Evolutionary conservation across 2,888 invertebrate species (phyloP).

Genomic region (Sarcophaga rosellei): DNA sequence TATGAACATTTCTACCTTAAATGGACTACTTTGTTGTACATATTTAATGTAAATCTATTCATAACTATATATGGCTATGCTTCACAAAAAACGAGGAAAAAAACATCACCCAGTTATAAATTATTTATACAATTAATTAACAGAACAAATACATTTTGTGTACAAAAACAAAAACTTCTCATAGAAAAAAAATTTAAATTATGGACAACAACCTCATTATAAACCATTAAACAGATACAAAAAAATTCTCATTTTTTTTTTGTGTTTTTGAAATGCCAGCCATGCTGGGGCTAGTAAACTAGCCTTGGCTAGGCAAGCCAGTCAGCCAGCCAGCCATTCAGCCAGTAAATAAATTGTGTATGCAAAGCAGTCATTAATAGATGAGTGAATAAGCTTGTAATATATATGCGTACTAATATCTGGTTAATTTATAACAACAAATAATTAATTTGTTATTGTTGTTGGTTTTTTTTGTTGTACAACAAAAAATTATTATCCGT

Average conservation of each 20-base stretch:
- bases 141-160: constrained; percentile 61
- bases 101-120: constrained; percentile 51
- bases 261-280: background rate
- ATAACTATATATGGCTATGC: too few relatives aligned
- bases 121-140: constrained; percentile 69
- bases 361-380: too few relatives aligned
- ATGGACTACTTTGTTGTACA: too few relatives aligned
- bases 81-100: background rate
- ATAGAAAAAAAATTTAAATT: background rate
- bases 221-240: constrained; percentile 60
- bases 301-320: constrained; percentile 18
- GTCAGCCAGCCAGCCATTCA: background rate
- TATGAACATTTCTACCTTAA: too few relatives aligned
- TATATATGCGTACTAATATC: too few relatives aligned
- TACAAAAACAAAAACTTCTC: background rate
- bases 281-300: background rate
- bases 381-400: too few relatives aligned
- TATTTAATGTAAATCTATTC: too few relatives aligned
- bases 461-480: too few relatives aligned
- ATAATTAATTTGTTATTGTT: too few relatives aligned
- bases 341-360: too few relatives aligned
- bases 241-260: background rate
- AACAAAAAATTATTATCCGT: too few relatives aligned
- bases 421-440: too few relatives aligned
- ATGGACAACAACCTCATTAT: constrained; percentile 55